Evolutionary conservation across 1,140 invertebrate genomes (phyloP).

Genomic region (Anastatus disparis): DNA sequence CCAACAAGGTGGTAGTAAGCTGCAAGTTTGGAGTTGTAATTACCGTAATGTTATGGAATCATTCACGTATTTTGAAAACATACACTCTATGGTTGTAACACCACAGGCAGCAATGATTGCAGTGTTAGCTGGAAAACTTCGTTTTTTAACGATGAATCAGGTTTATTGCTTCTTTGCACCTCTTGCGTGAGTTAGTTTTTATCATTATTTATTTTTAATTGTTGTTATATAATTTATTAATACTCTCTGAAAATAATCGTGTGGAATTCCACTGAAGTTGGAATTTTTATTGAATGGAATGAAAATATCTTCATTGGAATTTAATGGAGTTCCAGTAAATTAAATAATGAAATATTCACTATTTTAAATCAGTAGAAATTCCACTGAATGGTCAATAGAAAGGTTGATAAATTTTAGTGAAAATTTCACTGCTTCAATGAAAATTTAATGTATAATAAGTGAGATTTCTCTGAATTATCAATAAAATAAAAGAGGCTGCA

Average conservation of each 20-base stretch:
- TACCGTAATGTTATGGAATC: constrained; percentile 29
- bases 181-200: constrained; percentile 42
- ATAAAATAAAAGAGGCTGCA: no score
- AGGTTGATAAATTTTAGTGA: no score
- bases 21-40: constrained; percentile 53
- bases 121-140: constrained; percentile 39
- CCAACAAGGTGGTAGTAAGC: constrained; percentile 14
- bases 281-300: no score
- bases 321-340: neutral
- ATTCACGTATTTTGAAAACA: constrained; percentile 4
- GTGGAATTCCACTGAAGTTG: no score
- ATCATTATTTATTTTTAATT: neutral
- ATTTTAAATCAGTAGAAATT: neutral
- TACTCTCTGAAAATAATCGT: no score
- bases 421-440: no score
- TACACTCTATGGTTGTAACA: constrained; percentile 37
- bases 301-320: no score
- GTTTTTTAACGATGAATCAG: constrained; percentile 47
- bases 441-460: no score
- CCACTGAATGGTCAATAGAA: no score
- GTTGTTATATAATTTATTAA: neutral
- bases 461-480: no score
- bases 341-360: constrained; percentile 12
- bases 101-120: constrained; percentile 31
- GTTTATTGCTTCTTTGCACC: constrained; percentile 46